Conservation (phyloP, 2,113 vertebrate species). For the Chloropsis cyanopogon region DNA sequence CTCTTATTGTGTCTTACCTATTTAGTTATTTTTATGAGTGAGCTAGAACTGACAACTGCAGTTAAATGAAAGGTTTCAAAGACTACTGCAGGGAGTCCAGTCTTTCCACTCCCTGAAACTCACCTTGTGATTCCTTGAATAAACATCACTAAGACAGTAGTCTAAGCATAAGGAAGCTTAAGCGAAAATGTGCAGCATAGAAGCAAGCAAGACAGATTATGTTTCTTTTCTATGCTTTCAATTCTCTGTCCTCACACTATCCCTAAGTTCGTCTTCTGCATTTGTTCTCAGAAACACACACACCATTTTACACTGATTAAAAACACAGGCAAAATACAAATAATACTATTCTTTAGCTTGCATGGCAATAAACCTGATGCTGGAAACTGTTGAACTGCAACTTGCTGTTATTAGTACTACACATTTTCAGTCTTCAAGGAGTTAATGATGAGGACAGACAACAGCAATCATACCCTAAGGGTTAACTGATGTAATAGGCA, state of each 20-base stretch:
- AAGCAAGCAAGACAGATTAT: not conserved
- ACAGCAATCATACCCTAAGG: not conserved
- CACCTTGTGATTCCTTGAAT: not conserved
- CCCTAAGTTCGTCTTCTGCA: not conserved
- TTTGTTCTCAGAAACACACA: not conserved
- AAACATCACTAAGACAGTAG: not conserved
- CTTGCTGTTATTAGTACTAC: not conserved
- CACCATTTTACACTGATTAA: not conserved
- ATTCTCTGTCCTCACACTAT: not conserved
- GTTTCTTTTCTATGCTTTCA: not conserved
- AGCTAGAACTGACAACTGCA: not conserved
- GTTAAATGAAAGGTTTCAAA: not conserved
- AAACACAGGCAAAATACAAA: not conserved
- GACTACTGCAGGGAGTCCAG: not conserved
- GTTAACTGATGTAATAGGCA: not conserved
- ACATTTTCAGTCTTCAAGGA: not conserved
- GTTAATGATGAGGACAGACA: not conserved
- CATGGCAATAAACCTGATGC: not conserved
- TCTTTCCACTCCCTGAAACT: not conserved
- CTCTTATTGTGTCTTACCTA: not conserved
- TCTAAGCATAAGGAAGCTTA: not conserved
- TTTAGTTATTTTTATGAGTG: not conserved
- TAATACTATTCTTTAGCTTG: not conserved
- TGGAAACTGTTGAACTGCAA: not conserved
- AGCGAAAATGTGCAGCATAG: not conserved